Percentiles rank a stretch among this genome's conserved stretches.
phyloP scores from a whole-genome alignment of 2,888 invertebrate genomes.

The Vandiemenella viatica region DNA sequence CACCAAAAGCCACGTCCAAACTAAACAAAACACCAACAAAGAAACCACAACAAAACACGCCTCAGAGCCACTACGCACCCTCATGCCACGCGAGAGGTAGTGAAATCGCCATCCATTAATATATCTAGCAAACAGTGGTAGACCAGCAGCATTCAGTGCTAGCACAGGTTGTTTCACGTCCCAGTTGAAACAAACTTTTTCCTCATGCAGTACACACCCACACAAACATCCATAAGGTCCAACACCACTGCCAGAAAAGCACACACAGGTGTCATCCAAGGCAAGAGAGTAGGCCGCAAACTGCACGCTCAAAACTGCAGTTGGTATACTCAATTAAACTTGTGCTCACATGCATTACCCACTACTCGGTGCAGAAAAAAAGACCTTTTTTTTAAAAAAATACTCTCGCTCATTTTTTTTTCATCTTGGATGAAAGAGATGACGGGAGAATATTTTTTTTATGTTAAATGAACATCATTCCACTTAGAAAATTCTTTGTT shows the following conservation, averaged over 20 bases:
- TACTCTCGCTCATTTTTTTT: slow-evolving; percentile 11
- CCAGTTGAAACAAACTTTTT: background rate
- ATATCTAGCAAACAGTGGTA: slow-evolving; percentile 10
- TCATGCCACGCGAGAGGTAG: too few species aligned
- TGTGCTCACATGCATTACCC: background rate
- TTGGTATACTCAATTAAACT: background rate
- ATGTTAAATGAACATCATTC: slow-evolving; percentile 12
- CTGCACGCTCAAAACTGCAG: background rate
- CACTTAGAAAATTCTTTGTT: slow-evolving; percentile 19
- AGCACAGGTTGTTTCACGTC: too few species aligned
- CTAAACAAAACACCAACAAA: too few species aligned
- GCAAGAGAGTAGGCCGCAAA: background rate
- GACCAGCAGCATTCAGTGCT: background rate
- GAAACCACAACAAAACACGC: too few species aligned
- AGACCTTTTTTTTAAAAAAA: slow-evolving; percentile 5
- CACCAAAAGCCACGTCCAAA: too few species aligned
- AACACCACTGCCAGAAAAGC: slow-evolving; percentile 2
- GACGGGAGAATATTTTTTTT: slow-evolving; percentile 8
- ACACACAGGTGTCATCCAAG: background rate
- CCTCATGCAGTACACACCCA: background rate
- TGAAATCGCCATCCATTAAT: too few species aligned
- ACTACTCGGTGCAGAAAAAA: background rate
- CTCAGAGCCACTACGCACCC: too few species aligned
- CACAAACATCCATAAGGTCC: slow-evolving; percentile 1
- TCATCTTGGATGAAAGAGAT: slow-evolving; percentile 8